These are phyloP conservation scores for Enoplosus armatus DNA, from an alignment of 2,797 vertebrate species.

Conservation along the genomic window DNA sequence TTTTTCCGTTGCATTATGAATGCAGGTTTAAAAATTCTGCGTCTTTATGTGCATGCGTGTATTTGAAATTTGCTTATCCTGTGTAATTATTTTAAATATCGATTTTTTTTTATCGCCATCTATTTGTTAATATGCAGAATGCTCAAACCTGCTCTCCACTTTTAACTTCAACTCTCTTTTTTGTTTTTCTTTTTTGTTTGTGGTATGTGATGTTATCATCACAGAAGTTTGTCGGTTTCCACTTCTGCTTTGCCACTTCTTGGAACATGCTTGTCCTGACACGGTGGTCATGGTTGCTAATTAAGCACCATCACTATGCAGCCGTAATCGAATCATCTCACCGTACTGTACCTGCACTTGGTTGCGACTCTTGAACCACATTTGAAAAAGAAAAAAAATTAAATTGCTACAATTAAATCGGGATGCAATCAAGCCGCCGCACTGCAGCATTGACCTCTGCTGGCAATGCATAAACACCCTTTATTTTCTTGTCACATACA, in stretches of 20 bases:
- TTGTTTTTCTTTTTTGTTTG: background rate
- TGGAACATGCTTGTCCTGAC: background rate
- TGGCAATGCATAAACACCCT: background rate
- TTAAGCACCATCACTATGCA: background rate
- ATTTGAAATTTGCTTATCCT: too few species aligned
- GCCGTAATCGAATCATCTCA: background rate
- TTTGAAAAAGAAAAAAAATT: slow-evolving; percentile 1
- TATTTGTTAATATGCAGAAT: too few species aligned
- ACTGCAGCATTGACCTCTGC: slow-evolving; percentile 4
- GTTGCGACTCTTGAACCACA: background rate
- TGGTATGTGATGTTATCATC: background rate
- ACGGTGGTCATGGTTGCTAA: background rate
- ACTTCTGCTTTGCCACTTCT: background rate
- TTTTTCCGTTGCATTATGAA: background rate
- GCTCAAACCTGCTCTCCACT: background rate
- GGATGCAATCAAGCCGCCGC: background rate
- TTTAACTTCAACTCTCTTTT: background rate
- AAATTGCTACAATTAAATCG: background rate
- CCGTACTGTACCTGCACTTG: background rate
- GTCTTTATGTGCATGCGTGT: background rate
- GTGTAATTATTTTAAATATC: too few species aligned
- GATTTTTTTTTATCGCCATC: too few species aligned
- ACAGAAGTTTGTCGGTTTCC: background rate
- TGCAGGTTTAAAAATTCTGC: background rate
- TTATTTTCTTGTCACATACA: slow-evolving; percentile 11